These are phyloP conservation scores for Percopsis omiscomaycus DNA, from an alignment of 2,797 vertebrate species.

Conservation along the genomic window DNA sequence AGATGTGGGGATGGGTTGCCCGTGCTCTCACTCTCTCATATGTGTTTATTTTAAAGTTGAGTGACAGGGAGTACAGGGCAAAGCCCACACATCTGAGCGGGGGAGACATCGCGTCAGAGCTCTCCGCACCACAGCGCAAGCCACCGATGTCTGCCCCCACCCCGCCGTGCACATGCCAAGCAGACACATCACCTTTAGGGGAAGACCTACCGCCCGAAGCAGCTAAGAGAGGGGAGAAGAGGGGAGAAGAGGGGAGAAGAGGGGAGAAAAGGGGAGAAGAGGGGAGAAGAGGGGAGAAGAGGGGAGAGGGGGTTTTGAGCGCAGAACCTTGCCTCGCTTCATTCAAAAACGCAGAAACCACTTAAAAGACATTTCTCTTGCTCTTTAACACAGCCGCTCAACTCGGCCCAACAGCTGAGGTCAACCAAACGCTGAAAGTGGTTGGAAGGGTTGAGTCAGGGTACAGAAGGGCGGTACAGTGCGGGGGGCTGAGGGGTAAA, in stretches of 20 bases:
- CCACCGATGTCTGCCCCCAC: slow-evolving; percentile 49
- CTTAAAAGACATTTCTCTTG: slow-evolving; percentile 78
- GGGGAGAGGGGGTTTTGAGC: slow-evolving; percentile 39
- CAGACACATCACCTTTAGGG: slow-evolving; percentile 12
- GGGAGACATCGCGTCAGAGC: slow-evolving; percentile 63
- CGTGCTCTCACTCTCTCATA: slow-evolving; percentile 17
- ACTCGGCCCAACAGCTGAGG: slow-evolving; percentile 78
- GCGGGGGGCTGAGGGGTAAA: slow-evolving; percentile 49
- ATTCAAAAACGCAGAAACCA: slow-evolving; percentile 65
- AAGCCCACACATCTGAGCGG: slow-evolving; percentile 25
- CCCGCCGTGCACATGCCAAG: slow-evolving; percentile 30
- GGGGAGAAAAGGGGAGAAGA: slow-evolving; percentile 43
- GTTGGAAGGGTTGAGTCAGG: slow-evolving; percentile 37
- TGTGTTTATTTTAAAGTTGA: slow-evolving; percentile 63
- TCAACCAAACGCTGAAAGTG: slow-evolving; percentile 47
- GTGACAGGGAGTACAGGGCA: slow-evolving; percentile 47
- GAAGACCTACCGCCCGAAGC: slow-evolving; percentile 60
- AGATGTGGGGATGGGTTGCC: slow-evolving; percentile 22
- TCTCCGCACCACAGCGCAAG: slow-evolving; percentile 54
- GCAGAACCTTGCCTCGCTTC: slow-evolving; percentile 55
- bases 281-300: slow-evolving; percentile 63
- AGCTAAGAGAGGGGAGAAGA: slow-evolving; percentile 60
- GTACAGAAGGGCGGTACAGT: slow-evolving; percentile 38
- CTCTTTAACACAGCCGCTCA: slow-evolving; percentile 68
- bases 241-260: slow-evolving; percentile 37